These are phyloP conservation scores for Escarpia spicata DNA, from an alignment of 2,888 invertebrate species.

Conservation along the genomic window DNA sequence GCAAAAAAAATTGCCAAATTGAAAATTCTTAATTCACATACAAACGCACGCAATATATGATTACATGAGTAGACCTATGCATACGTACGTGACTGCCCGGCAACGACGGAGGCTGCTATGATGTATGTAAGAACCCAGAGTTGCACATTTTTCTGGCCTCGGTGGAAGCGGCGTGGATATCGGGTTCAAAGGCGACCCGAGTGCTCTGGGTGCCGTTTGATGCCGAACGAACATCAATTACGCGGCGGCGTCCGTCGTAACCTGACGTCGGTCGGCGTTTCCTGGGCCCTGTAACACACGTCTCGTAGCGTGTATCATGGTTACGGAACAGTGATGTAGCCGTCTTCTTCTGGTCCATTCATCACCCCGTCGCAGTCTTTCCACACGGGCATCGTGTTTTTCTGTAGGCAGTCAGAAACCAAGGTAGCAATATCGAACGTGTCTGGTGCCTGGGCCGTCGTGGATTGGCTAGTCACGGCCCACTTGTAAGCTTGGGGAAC, in stretches of 20 bases:
- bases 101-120: neutral
- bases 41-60: too few relatives aligned
- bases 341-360: neutral
- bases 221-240: neutral
- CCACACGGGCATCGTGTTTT: neutral
- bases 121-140: neutral
- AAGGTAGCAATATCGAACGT: neutral
- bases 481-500: neutral
- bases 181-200: neutral
- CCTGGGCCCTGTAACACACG: neutral
- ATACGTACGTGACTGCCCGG: too few relatives aligned
- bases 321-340: neutral
- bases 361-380: neutral
- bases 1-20: too few relatives aligned
- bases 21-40: too few relatives aligned
- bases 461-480: neutral
- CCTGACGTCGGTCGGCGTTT: neutral
- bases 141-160: neutral
- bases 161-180: neutral
- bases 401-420: neutral
- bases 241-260: neutral
- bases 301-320: neutral
- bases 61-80: too few relatives aligned
- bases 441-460: neutral
- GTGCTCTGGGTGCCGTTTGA: neutral